Evolutionary conservation across 2,888 invertebrate species (phyloP).

Genomic region (Eumerus sabulonum): DNA sequence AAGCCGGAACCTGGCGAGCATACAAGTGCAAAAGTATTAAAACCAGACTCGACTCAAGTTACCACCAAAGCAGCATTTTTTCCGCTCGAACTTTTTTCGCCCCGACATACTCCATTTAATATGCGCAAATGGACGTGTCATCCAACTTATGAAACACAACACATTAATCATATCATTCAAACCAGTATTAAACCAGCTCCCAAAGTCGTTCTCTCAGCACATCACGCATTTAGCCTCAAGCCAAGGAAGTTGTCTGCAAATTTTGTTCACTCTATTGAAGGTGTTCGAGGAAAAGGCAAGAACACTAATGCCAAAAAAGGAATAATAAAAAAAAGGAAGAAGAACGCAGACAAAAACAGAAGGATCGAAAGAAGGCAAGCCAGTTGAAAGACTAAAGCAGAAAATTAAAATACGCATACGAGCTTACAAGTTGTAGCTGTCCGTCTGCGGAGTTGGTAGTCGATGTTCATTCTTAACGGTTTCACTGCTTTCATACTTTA

Average conservation of each 20-base stretch:
- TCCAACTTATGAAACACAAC: conserved; percentile 55
- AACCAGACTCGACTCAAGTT: too few species aligned
- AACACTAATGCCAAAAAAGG: too few species aligned
- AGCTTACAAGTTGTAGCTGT: neutral
- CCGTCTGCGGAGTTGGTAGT: conserved; percentile 30
- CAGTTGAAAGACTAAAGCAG: conserved; percentile 50
- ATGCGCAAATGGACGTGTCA: too few species aligned
- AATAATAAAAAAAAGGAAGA: neutral
- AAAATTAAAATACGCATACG: conserved; percentile 57
- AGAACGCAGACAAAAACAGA: conserved; percentile 6
- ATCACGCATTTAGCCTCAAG: conserved; percentile 53
- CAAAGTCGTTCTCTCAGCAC: neutral
- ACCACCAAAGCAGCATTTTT: too few species aligned
- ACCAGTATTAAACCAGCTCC: conserved; percentile 34
- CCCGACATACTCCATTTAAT: too few species aligned
- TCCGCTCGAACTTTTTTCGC: too few species aligned
- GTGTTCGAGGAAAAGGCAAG: too few species aligned
- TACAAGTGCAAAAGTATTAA: too few species aligned
- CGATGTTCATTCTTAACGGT: conserved; percentile 60
- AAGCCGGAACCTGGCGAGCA: conserved; percentile 52
- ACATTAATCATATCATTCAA: conserved; percentile 53
- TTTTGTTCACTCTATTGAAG: conserved; percentile 39
- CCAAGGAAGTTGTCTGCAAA: conserved; percentile 21
- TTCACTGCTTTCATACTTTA: conserved; percentile 58
- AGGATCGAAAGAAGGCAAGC: conserved; percentile 32